Conservation (phyloP, 1,140 invertebrate species). For the Stegodyphus dumicola region DNA sequence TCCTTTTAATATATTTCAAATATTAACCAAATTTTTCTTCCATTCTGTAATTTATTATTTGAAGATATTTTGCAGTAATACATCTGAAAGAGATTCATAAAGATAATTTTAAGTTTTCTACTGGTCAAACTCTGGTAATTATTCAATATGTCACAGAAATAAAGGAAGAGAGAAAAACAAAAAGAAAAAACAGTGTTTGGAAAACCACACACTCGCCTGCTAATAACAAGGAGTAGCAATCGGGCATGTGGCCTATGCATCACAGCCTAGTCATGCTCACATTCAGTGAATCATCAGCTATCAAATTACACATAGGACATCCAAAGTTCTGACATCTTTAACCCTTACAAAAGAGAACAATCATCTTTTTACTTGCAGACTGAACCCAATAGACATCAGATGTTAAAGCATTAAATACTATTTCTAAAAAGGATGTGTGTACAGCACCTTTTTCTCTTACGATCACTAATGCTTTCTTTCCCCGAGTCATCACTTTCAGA, state of each 20-base stretch:
- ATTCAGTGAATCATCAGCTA: neutral
- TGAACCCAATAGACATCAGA: too few relatives aligned
- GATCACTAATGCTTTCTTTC: conserved; percentile 87
- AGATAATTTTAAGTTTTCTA: too few relatives aligned
- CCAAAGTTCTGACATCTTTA: neutral
- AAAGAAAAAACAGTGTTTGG: neutral
- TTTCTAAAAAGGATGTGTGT: neutral
- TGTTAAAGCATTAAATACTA: too few relatives aligned
- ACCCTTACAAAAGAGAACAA: neutral
- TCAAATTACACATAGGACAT: neutral
- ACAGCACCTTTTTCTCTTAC: conserved; percentile 80
- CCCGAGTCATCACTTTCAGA: conserved; percentile 72
- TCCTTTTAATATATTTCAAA: too few relatives aligned
- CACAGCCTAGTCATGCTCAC: neutral
- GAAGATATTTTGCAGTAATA: too few relatives aligned
- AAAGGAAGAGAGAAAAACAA: too few relatives aligned
- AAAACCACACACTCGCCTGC: neutral
- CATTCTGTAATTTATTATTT: too few relatives aligned
- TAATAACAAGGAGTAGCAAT: neutral
- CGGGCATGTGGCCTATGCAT: neutral
- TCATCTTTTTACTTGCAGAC: neutral
- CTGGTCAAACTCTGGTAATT: too few relatives aligned
- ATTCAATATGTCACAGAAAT: too few relatives aligned
- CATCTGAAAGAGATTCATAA: too few relatives aligned
- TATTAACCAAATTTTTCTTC: too few relatives aligned